phyloP scores from a whole-genome alignment of 2,113 vertebrate genomes.

The Scartelaos histophorus region DNA sequence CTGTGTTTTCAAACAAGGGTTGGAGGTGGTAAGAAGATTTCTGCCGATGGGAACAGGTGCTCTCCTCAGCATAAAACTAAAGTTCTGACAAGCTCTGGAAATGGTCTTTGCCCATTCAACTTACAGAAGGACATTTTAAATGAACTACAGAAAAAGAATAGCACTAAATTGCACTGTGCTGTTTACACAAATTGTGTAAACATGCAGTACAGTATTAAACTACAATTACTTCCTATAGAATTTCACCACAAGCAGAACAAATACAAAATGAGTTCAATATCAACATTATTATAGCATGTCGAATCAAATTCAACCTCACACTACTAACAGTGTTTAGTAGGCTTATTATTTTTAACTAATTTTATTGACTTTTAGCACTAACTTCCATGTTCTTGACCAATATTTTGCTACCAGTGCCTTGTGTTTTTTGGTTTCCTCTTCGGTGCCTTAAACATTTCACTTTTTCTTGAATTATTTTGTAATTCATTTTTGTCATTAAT shows the following conservation, averaged over 20 bases:
- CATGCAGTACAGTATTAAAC: neutral
- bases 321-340: constrained; percentile 28
- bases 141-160: constrained; percentile 21
- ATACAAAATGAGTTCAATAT: neutral
- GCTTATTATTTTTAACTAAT: constrained; percentile 22
- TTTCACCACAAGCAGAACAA: neutral
- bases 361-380: constrained; percentile 26
- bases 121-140: constrained; percentile 45
- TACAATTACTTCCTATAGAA: constrained; percentile 5
- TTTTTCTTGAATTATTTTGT: neutral
- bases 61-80: constrained; percentile 36
- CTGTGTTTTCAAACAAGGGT: constrained; percentile 73
- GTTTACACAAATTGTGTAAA: constrained; percentile 39
- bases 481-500: neutral
- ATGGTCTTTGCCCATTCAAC: constrained; percentile 2
- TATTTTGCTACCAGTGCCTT: constrained; percentile 42
- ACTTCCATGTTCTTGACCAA: constrained; percentile 10
- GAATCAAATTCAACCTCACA: constrained; percentile 1
- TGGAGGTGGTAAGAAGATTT: constrained; percentile 68
- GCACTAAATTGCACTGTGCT: constrained; percentile 4
- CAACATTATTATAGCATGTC: neutral
- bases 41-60: constrained; percentile 59
- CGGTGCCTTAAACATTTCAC: constrained; percentile 40
- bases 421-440: constrained; percentile 3
- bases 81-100: constrained; percentile 20